phyloP scores from a whole-genome alignment of 2,113 vertebrate genomes.

The Sylvia atricapilla region DNA sequence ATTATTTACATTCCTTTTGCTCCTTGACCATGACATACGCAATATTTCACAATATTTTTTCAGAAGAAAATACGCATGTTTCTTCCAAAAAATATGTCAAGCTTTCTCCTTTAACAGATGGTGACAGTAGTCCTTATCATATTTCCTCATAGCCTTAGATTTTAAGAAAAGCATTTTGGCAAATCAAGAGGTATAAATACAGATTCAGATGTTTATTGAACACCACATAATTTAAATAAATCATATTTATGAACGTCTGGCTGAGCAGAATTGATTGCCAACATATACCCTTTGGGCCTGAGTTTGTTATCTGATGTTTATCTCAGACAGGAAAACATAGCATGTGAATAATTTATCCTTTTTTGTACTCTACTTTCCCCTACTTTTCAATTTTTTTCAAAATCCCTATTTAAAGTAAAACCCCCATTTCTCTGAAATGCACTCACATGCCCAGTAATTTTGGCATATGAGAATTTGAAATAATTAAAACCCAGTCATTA shows the following conservation, averaged over 20 bases:
- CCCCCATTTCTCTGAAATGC: neutral
- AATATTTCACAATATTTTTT: conserved; percentile 41
- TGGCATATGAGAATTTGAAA: neutral
- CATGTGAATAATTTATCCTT: neutral
- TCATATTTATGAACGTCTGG: conserved; percentile 35
- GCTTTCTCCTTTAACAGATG: conserved; percentile 35
- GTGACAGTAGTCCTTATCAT: conserved; percentile 32
- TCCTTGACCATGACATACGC: neutral
- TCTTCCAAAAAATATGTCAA: conserved; percentile 5
- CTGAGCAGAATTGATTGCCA: conserved; percentile 35
- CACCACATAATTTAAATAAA: conserved; percentile 38
- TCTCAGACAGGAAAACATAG: neutral
- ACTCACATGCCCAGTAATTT: neutral
- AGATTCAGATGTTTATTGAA: conserved; percentile 45
- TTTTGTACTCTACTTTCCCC: neutral
- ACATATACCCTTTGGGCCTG: neutral
- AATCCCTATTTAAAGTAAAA: neutral
- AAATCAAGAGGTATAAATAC: conserved; percentile 47
- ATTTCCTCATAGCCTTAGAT: conserved; percentile 5
- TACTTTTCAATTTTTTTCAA: neutral
- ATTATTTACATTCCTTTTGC: neutral
- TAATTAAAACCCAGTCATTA: neutral
- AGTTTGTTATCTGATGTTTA: conserved; percentile 36
- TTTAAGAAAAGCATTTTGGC: conserved; percentile 37
- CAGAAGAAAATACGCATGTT: neutral